A percentile compares a stretch with the other conserved stretches of the same genome.
Conservation (phyloP, 2,888 invertebrate species). For the Sminthurinus aureus region DNA sequence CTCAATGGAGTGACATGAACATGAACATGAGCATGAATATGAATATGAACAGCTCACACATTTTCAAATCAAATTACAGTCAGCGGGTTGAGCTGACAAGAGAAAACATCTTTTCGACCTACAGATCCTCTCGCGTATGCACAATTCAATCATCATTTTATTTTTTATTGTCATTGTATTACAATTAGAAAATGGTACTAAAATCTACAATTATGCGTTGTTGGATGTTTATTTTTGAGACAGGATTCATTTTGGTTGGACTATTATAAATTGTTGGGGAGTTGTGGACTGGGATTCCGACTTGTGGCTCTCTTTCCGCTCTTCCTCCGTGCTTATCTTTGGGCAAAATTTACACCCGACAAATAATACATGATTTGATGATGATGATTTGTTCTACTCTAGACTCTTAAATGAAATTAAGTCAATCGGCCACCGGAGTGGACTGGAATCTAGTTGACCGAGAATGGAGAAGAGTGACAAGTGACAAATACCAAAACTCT, state of each 20-base stretch:
- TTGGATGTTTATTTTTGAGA: background rate
- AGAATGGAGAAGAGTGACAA: too few relatives aligned
- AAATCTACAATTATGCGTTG: background rate
- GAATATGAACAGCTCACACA: background rate
- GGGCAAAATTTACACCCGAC: slow-evolving; percentile 13
- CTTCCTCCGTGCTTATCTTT: slow-evolving; percentile 4
- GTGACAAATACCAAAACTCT: too few relatives aligned
- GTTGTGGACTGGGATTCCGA: background rate
- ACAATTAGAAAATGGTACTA: too few relatives aligned
- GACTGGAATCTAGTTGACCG: too few relatives aligned
- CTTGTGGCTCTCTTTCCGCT: background rate
- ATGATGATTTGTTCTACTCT: background rate
- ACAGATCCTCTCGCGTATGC: background rate
- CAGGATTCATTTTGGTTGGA: background rate
- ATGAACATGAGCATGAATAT: too few relatives aligned
- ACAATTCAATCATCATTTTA: background rate
- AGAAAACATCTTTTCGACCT: background rate
- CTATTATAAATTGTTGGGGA: background rate
- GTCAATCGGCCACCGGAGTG: too few relatives aligned
- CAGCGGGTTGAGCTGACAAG: background rate
- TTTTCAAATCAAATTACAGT: background rate
- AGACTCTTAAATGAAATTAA: too few relatives aligned
- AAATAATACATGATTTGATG: background rate
- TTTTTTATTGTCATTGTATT: background rate
- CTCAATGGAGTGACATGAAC: background rate